Evolutionary conservation across 2,797 vertebrate species (phyloP), one percentile per base, ranked within the genome.

Genomic region (Propithecus perrieri): DNA sequence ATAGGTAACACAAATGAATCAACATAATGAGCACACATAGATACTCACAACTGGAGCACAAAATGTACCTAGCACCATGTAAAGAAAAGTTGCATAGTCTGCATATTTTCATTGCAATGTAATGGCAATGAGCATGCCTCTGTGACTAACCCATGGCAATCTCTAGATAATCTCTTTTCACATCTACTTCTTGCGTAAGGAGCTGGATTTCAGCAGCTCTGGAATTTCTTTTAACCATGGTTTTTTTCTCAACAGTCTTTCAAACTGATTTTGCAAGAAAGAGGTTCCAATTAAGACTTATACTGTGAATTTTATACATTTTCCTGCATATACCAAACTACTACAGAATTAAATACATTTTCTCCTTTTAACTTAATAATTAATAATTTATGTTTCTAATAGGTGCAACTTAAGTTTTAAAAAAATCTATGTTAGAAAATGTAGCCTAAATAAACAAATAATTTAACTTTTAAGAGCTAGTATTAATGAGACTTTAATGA

Each of bases 381-480:
- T 28, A n/a, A 74, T 43, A 61, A 75, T 35, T 50, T 80, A 5
- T 89, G n/a, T 48, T 91, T 57, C 48, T 80, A 55, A 43, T 67
- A 67, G 50, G 12, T 1, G 71, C 2, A 41, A 57, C 6, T 65
- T 63, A 91, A 41, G 14, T 65, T 74, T 53, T 24, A 79, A 79
- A 83, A 79, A 78, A 15, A 83, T 46, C 8, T 71, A 35, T 67
- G 30, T 81, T 24, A 55, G 9, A 48, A 95, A 93, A 53, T 43
- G 7, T n/a, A 63, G 10, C 13, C 4, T 55, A 18, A 71, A 9
- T 72, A 48, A 46, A 63, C 28, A 92, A 89, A 48, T n/a, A 80
- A 63, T 69, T 84, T 90, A 76, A 92, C 59, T 22, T 83, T 69
- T 48, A 75, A 89, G 13, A 91, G 24, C 0, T 79, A 88, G 55